Conservation (phyloP, 2,888 invertebrate species). For the Adineta ricciae region DNA sequence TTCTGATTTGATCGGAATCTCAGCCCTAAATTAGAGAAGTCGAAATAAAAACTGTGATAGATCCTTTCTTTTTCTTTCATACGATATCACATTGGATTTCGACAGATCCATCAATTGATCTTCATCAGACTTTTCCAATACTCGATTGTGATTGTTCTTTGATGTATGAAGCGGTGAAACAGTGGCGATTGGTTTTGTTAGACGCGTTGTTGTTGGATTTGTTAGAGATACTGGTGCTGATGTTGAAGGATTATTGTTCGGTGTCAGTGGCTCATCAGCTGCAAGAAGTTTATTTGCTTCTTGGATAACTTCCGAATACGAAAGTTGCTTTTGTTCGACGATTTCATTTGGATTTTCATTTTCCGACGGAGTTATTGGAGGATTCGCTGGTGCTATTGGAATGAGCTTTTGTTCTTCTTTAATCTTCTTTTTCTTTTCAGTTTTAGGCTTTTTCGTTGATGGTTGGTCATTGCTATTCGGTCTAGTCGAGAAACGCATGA, state of each 20-base stretch:
- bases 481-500: not conserved
- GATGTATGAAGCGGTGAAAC: constrained; percentile 10
- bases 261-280: not conserved
- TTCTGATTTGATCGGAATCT: not conserved
- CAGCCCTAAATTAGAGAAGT: not conserved
- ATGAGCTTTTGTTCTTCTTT: not conserved
- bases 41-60: not conserved
- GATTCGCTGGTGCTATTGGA: not conserved
- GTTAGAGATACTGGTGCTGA: not conserved
- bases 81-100: not conserved
- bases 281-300: constrained; percentile 16
- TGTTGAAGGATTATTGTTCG: not conserved
- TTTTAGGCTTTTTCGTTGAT: not conserved
- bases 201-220: not conserved
- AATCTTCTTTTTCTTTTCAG: not conserved
- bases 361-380: not conserved
- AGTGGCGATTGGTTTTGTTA: constrained; percentile 1
- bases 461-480: not conserved
- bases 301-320: not conserved
- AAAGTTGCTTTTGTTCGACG: not conserved
- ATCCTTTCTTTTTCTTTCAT: not conserved
- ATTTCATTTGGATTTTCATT: constrained; percentile 8
- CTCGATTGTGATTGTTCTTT: not conserved
- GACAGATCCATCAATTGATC: constrained; percentile 4
- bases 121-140: not conserved